A percentile compares a stretch with the other conserved stretches of the same genome.
These are phyloP conservation scores for Sipunculus nudus DNA, from an alignment of 2,888 invertebrate genomes.

Conservation along the genomic window DNA sequence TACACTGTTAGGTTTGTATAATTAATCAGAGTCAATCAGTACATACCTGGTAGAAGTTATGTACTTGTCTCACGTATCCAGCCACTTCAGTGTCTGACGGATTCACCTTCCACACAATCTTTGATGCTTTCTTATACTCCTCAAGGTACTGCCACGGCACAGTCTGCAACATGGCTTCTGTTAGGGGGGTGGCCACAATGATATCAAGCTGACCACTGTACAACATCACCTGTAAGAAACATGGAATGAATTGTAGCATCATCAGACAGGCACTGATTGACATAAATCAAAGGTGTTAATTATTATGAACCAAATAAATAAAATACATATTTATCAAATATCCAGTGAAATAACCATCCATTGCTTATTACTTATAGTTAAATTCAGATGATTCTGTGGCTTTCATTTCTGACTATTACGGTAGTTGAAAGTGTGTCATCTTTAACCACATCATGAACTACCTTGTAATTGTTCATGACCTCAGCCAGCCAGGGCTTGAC, in stretches of 20 bases:
- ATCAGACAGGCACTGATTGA: no score
- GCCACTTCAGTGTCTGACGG: slow-evolving; percentile 57
- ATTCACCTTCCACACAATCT: slow-evolving; percentile 72
- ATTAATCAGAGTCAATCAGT: neutral
- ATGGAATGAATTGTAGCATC: no score
- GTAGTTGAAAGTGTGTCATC: neutral
- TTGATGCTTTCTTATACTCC: slow-evolving; percentile 74
- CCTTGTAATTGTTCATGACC: slow-evolving; percentile 56
- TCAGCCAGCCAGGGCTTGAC: slow-evolving; percentile 71
- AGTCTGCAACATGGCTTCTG: slow-evolving; percentile 79
- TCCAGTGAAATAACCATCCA: no score
- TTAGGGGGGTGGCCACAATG: slow-evolving; percentile 87
- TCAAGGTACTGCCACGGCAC: slow-evolving; percentile 76
- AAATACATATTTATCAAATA: no score
- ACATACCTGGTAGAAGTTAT: slow-evolving; percentile 56
- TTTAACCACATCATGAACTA: no score
- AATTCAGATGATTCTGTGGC: no score
- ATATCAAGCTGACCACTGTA: slow-evolving; percentile 93
- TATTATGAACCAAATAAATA: no score
- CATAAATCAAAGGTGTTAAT: no score
- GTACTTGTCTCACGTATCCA: slow-evolving; percentile 59
- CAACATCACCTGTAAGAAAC: slow-evolving; percentile 74
- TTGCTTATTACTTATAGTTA: no score
- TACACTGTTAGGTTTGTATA: neutral
- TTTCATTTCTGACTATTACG: no score